Base-by-base conservation (phyloP, 2,797 vertebrate species). In the Eulemur rubriventer region DNA sequence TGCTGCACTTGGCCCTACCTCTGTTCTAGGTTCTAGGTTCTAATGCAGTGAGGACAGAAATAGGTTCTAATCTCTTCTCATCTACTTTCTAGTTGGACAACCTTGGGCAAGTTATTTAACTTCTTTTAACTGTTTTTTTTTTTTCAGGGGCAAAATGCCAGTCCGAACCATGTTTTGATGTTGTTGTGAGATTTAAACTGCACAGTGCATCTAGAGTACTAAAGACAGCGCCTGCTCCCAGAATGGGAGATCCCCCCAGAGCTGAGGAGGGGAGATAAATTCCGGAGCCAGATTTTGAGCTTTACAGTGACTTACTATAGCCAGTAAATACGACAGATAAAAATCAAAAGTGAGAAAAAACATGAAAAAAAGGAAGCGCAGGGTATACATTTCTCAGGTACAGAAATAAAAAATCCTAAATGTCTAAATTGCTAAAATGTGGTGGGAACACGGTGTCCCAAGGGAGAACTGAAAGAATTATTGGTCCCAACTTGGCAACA, bases 401-500 rank as follows among this genome's bases (percentile, higher is more conserved):
- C 14, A 73, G 69, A 70, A 73, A 69, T 67, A 41, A 22, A 75
- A 55, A 24, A 9, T 52, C 65, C 33, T 48, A 11, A 50, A 43
- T 3, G 11, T 85, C 84, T 38, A 20, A 41, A 24, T 10, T 11
- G 22, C 70, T 52, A 35, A 65, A 52, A 43, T 12, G 48, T 20
- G 18, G 12, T 28, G 22, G 76, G 48, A 72, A 24, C 3, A 1
- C 12, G 0, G 5, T 28, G 16, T 46, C 26, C 43, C 28, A 22
- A 20, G 41, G 57, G 20, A 20, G 28, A 41, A 69, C 55, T 22
- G 52, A 3, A 20, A 75, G 46, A 24, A 13, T 17, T 22, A 33
- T 3, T 2, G 4, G n/a, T 16, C 7, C 6, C 48, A 63, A 4
- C 2, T 0, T 17, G 70, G 24, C 33, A 24, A 35, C 48, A 48